Conservation (phyloP, 1,140 invertebrate genomes). For the Lanistes nyassanus region DNA sequence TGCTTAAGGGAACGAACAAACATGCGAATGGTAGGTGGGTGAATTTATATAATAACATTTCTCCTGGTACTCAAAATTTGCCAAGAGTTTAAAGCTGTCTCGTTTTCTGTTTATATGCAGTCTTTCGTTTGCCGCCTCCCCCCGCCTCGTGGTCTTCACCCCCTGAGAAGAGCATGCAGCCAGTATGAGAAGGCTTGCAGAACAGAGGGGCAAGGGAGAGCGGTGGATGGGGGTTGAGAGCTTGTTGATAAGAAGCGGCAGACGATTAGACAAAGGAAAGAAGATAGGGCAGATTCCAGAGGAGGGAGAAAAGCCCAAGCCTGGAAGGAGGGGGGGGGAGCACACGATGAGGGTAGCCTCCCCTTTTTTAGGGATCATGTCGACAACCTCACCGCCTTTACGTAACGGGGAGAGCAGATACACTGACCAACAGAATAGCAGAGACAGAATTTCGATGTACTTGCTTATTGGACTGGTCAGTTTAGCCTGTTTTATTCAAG, state of each 20-base stretch:
- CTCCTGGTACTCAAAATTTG: not conserved
- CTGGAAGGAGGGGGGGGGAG: not conserved
- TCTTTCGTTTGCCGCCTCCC: not conserved
- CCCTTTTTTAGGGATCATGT: no score
- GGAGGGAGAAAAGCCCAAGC: not conserved
- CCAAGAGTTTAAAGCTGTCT: not conserved
- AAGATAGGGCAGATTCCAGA: not conserved
- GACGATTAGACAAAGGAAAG: not conserved
- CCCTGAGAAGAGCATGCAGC: not conserved
- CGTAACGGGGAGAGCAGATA: no score
- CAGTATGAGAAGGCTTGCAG: not conserved
- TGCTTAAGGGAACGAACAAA: not conserved
- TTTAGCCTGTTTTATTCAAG: no score
- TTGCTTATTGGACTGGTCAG: no score
- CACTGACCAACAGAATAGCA: no score
- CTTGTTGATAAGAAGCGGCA: not conserved
- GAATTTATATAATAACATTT: not conserved
- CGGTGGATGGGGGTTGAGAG: not conserved
- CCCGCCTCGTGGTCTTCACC: not conserved
- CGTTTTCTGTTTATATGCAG: not conserved
- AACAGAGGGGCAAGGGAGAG: not conserved
- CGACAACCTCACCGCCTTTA: no score
- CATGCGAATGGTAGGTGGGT: not conserved
- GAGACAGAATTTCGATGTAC: no score
- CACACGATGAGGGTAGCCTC: no score